Evolutionary conservation across 2,797 vertebrate species (phyloP).

Genomic region (Austrolebias charrua): DNA sequence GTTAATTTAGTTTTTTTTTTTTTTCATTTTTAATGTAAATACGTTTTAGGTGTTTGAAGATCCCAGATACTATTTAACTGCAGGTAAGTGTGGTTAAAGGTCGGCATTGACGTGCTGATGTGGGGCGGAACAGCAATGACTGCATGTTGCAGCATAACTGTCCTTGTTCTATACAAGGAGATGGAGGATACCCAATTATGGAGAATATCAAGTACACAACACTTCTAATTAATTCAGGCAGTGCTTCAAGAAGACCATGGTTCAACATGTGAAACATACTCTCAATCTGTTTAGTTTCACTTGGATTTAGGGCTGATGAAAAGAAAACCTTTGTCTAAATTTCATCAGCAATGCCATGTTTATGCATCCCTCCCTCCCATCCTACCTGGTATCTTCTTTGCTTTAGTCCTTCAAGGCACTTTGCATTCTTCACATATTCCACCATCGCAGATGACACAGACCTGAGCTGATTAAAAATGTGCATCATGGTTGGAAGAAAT

Average conservation of each 20-base stretch:
- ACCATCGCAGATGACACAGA: conserved; percentile 30
- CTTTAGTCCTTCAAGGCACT: conserved; percentile 49
- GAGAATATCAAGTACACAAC: conserved; percentile 14
- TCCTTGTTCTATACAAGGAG: conserved; percentile 27
- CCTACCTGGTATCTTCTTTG: conserved; percentile 20
- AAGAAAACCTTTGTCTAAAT: conserved; percentile 11
- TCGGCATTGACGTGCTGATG: too few relatives aligned
- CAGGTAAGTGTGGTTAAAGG: too few relatives aligned
- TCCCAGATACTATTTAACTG: too few relatives aligned
- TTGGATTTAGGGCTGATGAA: conserved; percentile 39
- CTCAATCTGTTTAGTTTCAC: conserved; percentile 62
- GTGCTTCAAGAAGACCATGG: conserved; percentile 35
- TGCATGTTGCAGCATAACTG: conserved; percentile 14
- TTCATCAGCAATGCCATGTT: conserved; percentile 5
- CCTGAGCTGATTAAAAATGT: conserved; percentile 34
- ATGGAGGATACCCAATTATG: conserved; percentile 3
- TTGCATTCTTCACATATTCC: conserved; percentile 68
- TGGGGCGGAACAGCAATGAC: too few relatives aligned
- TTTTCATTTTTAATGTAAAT: conserved; percentile 3
- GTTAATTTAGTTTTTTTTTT: conserved; percentile 3
- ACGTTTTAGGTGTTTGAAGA: too few relatives aligned
- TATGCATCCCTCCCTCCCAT: conserved; percentile 18
- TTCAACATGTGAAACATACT: conserved; percentile 43
- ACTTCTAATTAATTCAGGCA: conserved; percentile 14
- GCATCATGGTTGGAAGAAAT: conserved; percentile 1